Percentiles rank a stretch among this genome's conserved stretches.
Conservation (phyloP, 1,140 invertebrate species). For the Coenobita brevimanus region DNA sequence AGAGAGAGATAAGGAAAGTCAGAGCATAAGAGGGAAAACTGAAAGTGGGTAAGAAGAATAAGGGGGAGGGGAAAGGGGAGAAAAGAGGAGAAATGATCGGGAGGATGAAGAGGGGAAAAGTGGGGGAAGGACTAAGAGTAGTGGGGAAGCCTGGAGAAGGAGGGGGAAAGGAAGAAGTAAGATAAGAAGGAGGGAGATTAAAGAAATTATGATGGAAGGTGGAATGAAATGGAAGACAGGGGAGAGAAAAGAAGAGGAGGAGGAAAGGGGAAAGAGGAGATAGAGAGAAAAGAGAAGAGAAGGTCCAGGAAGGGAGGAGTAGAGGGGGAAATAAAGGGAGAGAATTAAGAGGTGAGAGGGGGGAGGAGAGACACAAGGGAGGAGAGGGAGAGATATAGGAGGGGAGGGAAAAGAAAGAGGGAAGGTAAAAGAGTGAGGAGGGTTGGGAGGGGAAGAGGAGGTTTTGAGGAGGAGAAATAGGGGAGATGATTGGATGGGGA, state of each 20-base stretch:
- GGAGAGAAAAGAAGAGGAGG: neutral
- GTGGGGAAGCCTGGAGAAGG: neutral
- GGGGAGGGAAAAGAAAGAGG: neutral
- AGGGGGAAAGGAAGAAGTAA: neutral
- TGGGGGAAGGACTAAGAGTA: neutral
- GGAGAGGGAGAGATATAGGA: too few relatives aligned
- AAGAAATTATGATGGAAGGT: too few relatives aligned
- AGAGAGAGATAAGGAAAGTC: neutral
- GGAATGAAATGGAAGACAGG: neutral
- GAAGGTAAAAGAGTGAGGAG: neutral
- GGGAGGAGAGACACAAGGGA: too few relatives aligned
- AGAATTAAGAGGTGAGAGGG: too few relatives aligned
- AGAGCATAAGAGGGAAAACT: too few relatives aligned
- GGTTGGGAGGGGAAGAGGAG: neutral
- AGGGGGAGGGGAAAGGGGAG: neutral
- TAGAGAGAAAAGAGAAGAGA: neutral
- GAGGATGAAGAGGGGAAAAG: neutral
- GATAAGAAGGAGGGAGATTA: neutral
- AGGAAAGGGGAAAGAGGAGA: neutral
- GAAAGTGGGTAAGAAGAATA: neutral
- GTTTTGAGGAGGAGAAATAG: neutral
- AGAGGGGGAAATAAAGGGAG: too few relatives aligned
- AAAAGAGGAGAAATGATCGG: too few relatives aligned
- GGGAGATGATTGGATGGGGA: neutral
- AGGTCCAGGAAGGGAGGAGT: neutral